These are phyloP conservation scores for Enteromius afrohamiltoni DNA, from an alignment of 2,797 vertebrate genomes.

Conservation along the genomic window DNA sequence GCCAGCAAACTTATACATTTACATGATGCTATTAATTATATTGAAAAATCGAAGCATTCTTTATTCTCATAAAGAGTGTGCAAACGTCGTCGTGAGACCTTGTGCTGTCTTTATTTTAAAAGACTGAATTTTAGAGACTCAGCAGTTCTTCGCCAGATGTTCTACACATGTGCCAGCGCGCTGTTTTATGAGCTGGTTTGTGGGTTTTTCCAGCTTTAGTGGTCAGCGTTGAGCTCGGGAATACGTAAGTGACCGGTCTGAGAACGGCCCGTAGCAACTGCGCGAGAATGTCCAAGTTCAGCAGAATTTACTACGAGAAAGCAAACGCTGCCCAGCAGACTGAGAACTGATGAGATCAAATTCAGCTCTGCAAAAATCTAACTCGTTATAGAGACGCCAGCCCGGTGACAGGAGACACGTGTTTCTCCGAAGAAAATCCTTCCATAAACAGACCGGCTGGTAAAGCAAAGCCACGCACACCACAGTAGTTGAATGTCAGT, in stretches of 20 bases:
- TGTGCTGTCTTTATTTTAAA: not conserved
- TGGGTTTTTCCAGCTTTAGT: not conserved
- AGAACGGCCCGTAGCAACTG: constrained; percentile 6
- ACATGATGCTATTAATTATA: not conserved
- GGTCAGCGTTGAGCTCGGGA: not conserved
- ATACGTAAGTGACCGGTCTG: not conserved
- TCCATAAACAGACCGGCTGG: constrained; percentile 34
- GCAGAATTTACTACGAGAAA: constrained; percentile 15
- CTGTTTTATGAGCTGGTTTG: not conserved
- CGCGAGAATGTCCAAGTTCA: constrained; percentile 41
- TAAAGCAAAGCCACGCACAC: constrained; percentile 24
- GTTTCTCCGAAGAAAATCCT: constrained; percentile 31
- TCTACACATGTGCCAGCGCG: not conserved
- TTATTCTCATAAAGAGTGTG: not conserved
- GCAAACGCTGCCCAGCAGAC: constrained; percentile 23
- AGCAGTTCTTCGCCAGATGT: not conserved
- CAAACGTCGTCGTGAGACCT: not conserved
- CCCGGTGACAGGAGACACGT: constrained; percentile 15
- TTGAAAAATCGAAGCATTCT: not conserved
- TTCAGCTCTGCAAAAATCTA: constrained; percentile 35
- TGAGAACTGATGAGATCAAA: constrained; percentile 54
- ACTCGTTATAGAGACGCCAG: constrained; percentile 9
- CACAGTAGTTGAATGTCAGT: constrained; percentile 68
- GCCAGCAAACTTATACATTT: not conserved
- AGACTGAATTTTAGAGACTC: not conserved